Conservation (phyloP, 2,888 invertebrate species). For the Drosophila algonquin region DNA sequence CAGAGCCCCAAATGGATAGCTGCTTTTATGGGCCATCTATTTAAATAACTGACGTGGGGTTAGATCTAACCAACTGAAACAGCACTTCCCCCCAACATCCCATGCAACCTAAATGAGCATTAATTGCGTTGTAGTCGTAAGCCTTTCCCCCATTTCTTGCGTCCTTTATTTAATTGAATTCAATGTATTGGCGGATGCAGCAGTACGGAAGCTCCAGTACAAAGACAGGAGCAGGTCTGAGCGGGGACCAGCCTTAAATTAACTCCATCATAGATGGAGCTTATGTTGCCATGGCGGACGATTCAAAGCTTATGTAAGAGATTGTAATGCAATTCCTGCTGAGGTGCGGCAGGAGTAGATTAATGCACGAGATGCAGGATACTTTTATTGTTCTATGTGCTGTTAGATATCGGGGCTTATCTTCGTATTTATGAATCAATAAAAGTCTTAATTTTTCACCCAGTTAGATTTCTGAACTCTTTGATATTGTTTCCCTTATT, state of each 20-base stretch:
- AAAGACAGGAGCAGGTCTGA: not conserved
- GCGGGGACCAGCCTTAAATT: not conserved
- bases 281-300: conserved; percentile 11
- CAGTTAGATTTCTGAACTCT: too few species aligned
- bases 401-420: too few species aligned
- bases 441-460: too few species aligned
- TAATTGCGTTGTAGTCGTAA: too few species aligned
- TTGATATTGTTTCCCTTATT: too few species aligned
- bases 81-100: too few species aligned
- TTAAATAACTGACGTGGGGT: conserved; percentile 16
- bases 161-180: conserved; percentile 8
- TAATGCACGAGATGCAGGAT: too few species aligned
- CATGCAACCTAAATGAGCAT: too few species aligned
- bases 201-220: not conserved
- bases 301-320: not conserved
- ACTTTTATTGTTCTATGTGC: too few species aligned
- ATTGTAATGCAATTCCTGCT: not conserved
- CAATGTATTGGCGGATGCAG: conserved; percentile 17
- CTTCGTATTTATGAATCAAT: too few species aligned
- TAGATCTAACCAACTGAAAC: too few species aligned
- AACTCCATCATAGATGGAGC: not conserved
- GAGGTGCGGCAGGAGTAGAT: too few species aligned
- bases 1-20: conserved; percentile 1
- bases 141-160: not conserved
- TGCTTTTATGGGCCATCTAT: conserved; percentile 28